Conservation (phyloP, 2,888 invertebrate species). For the Siphlonurus alternatus region DNA sequence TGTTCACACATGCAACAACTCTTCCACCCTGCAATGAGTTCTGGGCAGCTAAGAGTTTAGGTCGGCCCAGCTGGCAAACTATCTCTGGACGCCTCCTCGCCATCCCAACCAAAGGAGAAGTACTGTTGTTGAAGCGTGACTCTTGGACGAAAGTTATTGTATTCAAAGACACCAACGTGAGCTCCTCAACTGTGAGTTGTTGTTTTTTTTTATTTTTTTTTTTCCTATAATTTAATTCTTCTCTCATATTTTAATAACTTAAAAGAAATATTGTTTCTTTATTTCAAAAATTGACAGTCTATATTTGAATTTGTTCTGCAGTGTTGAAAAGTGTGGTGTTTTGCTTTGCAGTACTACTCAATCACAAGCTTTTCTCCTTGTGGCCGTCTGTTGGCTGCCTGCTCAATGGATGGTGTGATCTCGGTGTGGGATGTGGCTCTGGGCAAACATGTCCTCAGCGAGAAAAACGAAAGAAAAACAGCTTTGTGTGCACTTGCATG, state of each 20-base stretch:
- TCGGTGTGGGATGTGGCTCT: background rate
- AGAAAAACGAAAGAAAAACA: background rate
- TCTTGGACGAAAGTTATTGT: background rate
- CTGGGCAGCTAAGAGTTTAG: background rate
- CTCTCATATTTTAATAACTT: too few relatives aligned
- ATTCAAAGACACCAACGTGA: background rate
- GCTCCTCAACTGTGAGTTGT: background rate
- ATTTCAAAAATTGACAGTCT: too few relatives aligned
- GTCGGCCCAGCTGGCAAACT: background rate
- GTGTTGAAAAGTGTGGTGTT: too few relatives aligned
- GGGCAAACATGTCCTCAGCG: background rate
- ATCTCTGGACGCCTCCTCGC: background rate
- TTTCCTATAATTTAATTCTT: too few relatives aligned
- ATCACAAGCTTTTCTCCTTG: background rate
- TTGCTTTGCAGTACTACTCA: background rate
- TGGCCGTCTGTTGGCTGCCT: background rate
- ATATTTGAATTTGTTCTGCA: too few relatives aligned
- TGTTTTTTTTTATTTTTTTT: background rate
- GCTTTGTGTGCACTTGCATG: background rate
- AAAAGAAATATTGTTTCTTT: too few relatives aligned
- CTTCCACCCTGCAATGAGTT: background rate
- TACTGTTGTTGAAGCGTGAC: background rate
- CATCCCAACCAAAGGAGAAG: background rate
- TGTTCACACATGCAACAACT: background rate
- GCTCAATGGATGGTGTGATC: background rate